Base-by-base conservation (phyloP, 1,140 invertebrate genomes). In the Dryas iulia region DNA sequence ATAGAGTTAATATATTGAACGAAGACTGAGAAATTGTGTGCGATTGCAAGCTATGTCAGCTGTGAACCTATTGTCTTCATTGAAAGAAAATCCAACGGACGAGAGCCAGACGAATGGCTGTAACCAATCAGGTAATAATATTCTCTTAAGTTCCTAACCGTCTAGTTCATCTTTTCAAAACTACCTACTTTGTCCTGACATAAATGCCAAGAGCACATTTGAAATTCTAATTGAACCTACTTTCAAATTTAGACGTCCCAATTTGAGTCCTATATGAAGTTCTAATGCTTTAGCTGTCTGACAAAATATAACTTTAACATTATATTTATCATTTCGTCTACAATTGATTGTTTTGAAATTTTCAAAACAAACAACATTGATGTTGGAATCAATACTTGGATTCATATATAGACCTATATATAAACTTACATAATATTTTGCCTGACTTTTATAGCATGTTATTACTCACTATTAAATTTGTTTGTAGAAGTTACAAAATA, bases 41-140 rank as follows among this genome's bases (percentile, higher is more conserved):
- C 69, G 79, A 83, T 83, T 83, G 76, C 78, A 78, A 91, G 89
- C 87, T 89, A 92, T 92, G 90, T 92, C 90, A 92, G 89, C 89
- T 89, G 88, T 86, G 84, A 89, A 77, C 76, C 77, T 86, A 79
- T 89, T 91, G 84, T 87, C 87, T 84, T 86, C 86, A 78, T 81
- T 87, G 83, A 87, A 83, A 83, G 89, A 91, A 82, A 91, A 86
- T 83, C 84, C 89, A 67, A 86, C 71, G 78, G 86, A 88, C 66
- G 83, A 83, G 71, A 84, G 69, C 73, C 73, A 74, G 63, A 77
- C 66, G 39, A 79, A 82, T 79, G 79, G 76, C 66, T 71, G 72
- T 53, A 75, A 69, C 72, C 77, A 79, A 73, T 72, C 77, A 82
- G 79, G 79, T 82, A 79, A 57, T 58, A 39, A 63, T 59, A 39